Evolutionary conservation across 2,113 vertebrate genomes (phyloP).

Genomic region (Macroglossus sobrinus): DNA sequence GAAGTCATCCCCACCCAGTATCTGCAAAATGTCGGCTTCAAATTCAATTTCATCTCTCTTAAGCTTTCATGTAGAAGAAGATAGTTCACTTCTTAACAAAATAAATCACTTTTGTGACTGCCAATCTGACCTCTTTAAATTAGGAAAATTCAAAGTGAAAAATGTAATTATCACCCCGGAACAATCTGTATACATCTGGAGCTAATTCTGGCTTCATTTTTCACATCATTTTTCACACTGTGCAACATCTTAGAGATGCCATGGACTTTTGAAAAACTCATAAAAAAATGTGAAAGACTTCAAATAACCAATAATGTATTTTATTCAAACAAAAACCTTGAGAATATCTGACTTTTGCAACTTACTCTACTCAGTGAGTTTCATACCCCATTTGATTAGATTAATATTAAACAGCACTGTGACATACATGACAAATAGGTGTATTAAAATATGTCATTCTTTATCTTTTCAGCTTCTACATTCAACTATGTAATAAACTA

Average conservation of each 20-base stretch:
- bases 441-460: conserved; percentile 89
- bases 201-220: conserved; percentile 86
- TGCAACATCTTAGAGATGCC: conserved; percentile 89
- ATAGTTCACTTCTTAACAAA: conserved; percentile 91
- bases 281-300: conserved; percentile 81
- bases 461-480: conserved; percentile 73
- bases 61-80: conserved; percentile 89
- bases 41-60: conserved; percentile 90
- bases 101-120: conserved; percentile 91
- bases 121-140: conserved; percentile 88
- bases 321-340: conserved; percentile 59
- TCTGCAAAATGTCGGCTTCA: conserved; percentile 85
- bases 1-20: conserved; percentile 83
- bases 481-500: conserved; percentile 57
- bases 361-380: conserved; percentile 66
- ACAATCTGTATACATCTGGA: conserved; percentile 88
- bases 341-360: conserved; percentile 53
- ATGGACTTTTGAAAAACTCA: conserved; percentile 79
- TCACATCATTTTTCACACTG: conserved; percentile 84
- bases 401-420: conserved; percentile 92
- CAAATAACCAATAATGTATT: conserved; percentile 63
- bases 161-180: conserved; percentile 91
- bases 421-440: conserved; percentile 95
- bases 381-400: conserved; percentile 89
- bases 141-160: conserved; percentile 90